A percentile compares a stretch with the other conserved stretches of the same genome.
Evolutionary conservation across 2,113 vertebrate genomes (phyloP).

Genomic region (Ophiodon elongatus): DNA sequence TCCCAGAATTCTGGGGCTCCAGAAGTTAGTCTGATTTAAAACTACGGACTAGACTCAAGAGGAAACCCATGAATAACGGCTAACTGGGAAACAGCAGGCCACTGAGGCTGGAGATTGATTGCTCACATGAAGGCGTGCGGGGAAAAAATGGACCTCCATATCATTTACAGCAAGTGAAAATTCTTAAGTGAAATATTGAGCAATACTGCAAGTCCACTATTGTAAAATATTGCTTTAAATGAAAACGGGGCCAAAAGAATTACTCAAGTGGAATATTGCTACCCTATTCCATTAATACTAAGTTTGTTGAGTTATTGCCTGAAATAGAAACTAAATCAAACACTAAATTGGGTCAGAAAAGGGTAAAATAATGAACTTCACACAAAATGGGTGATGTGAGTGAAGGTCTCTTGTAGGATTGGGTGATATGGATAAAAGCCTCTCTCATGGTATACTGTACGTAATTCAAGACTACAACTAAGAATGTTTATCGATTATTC

Average conservation of each 20-base stretch:
- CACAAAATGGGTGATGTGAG: neutral
- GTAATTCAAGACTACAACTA: neutral
- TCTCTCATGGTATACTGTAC: neutral
- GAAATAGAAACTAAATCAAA: constrained; percentile 18
- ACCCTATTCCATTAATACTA: constrained; percentile 10
- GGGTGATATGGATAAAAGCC: neutral
- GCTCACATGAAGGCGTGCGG: neutral
- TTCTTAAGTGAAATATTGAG: constrained; percentile 8
- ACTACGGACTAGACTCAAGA: constrained; percentile 12
- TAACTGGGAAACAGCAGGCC: neutral
- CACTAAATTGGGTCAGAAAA: constrained; percentile 14
- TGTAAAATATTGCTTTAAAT: constrained; percentile 39
- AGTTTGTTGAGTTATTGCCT: constrained; percentile 1
- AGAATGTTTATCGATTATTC: neutral
- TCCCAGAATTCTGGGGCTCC: neutral
- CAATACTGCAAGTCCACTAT: neutral
- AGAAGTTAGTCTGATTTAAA: constrained; percentile 8
- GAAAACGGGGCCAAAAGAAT: constrained; percentile 35
- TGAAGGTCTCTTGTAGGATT: neutral
- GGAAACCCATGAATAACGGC: constrained; percentile 29
- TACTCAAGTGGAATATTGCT: constrained; percentile 27
- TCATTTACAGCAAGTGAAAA: constrained; percentile 33
- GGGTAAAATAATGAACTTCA: neutral
- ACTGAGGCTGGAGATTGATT: constrained; percentile 6
- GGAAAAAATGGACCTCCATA: constrained; percentile 17